These are phyloP conservation scores for Meloe dianella DNA, from an alignment of 2,888 invertebrate species.

Conservation along the genomic window DNA sequence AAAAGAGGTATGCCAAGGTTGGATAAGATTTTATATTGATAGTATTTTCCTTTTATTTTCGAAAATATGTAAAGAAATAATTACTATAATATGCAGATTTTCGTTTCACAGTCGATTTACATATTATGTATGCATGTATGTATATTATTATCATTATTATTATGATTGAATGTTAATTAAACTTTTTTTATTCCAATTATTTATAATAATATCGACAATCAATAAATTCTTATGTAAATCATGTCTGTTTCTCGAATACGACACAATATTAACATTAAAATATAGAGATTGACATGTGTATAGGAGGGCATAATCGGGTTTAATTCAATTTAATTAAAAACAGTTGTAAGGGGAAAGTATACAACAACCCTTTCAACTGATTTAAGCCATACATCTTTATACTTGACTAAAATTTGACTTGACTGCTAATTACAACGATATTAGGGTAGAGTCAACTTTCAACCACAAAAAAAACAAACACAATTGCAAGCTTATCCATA, in stretches of 20 bases:
- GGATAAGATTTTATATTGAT: neutral
- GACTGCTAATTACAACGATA: no score
- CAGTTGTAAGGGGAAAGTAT: no score
- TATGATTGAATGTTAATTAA: neutral
- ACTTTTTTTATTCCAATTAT: neutral
- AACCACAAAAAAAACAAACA: no score
- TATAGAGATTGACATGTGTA: no score
- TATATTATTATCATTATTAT: neutral
- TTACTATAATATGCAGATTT: neutral
- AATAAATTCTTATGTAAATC: constrained; percentile 28
- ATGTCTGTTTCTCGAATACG: constrained; percentile 3
- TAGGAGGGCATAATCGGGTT: neutral
- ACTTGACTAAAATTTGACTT: no score
- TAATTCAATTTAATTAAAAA: neutral
- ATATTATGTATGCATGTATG: neutral
- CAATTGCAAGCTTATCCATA: no score
- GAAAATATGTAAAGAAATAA: neutral
- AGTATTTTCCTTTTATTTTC: neutral
- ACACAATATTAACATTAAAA: constrained; percentile 16
- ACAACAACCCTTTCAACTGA: no score
- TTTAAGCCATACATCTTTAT: no score
- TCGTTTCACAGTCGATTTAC: neutral
- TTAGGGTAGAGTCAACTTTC: no score
- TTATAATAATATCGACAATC: neutral
- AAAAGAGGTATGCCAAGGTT: constrained; percentile 4